These are phyloP conservation scores for Fukomys damarensis DNA, from an alignment of 2,113 vertebrate species.

Conservation along the genomic window DNA sequence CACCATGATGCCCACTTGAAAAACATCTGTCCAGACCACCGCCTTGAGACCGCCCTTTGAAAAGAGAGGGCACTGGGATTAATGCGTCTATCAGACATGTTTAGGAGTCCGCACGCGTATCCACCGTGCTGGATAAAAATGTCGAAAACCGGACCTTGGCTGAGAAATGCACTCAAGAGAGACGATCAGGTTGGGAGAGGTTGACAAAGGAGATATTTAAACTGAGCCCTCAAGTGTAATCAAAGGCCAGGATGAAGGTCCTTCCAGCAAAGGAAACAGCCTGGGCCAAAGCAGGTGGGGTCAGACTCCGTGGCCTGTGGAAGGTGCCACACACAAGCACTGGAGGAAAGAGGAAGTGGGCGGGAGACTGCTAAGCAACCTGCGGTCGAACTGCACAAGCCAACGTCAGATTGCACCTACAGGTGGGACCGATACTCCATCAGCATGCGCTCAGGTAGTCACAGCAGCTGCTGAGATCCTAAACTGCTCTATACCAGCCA, in stretches of 20 bases:
- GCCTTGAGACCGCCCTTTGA: constrained; percentile 93
- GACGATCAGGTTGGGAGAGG: not conserved
- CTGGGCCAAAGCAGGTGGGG: not conserved
- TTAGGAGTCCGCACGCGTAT: not conserved
- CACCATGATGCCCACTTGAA: constrained; percentile 92
- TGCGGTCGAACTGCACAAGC: not conserved
- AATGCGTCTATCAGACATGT: not conserved
- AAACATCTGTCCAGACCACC: constrained; percentile 94
- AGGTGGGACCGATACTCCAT: not conserved
- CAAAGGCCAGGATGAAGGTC: constrained; percentile 3
- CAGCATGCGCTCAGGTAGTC: not conserved
- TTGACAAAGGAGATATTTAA: not conserved
- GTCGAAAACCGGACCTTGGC: not conserved
- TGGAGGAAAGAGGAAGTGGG: not conserved
- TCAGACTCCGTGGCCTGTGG: not conserved
- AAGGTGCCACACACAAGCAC: not conserved
- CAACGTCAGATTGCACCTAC: not conserved
- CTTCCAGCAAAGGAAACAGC: not conserved
- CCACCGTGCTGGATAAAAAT: not conserved
- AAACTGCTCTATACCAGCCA: not conserved
- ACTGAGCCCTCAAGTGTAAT: not conserved
- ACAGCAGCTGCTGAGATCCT: not conserved
- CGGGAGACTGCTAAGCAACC: not conserved
- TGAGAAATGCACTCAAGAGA: not conserved
- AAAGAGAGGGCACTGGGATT: constrained; percentile 15